Evolutionary conservation across 2,113 vertebrate genomes (phyloP).

Genomic region (Notothenia rossii): DNA sequence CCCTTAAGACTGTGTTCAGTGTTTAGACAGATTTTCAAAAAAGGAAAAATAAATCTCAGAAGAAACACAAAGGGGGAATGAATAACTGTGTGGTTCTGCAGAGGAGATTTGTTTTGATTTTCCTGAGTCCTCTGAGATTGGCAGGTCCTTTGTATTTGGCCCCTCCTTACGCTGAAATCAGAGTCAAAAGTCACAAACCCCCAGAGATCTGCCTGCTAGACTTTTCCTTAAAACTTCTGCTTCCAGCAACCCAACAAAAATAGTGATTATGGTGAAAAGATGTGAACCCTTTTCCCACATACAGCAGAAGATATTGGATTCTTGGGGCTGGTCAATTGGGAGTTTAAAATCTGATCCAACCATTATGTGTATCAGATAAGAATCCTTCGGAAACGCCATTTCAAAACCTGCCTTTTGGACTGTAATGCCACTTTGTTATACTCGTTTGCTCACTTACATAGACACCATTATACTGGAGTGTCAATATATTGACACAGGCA

Average conservation of each 20-base stretch:
- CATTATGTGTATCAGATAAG: background rate
- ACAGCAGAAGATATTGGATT: background rate
- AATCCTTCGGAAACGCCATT: background rate
- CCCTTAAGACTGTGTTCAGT: background rate
- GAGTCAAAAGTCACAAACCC: conserved; percentile 59
- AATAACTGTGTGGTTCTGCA: conserved; percentile 25
- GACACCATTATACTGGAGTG: background rate
- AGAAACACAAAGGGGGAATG: conserved; percentile 5
- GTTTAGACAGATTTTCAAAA: background rate
- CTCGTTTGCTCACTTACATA: background rate
- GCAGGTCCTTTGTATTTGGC: conserved; percentile 51
- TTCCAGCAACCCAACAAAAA: conserved; percentile 10
- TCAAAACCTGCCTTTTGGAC: background rate
- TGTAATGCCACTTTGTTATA: background rate
- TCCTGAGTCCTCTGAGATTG: conserved; percentile 39
- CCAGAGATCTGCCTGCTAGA: conserved; percentile 21
- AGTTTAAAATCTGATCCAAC: background rate
- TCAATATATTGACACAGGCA: background rate
- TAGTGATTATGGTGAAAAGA: background rate
- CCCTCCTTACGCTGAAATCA: conserved; percentile 44
- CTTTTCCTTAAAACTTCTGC: conserved; percentile 13
- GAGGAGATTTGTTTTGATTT: conserved; percentile 52
- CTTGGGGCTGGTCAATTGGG: background rate
- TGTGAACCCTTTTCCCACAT: background rate
- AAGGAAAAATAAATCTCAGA: background rate